Base-by-base conservation (phyloP, 2,113 vertebrate species). In the Plestiodon gilberti region DNA sequence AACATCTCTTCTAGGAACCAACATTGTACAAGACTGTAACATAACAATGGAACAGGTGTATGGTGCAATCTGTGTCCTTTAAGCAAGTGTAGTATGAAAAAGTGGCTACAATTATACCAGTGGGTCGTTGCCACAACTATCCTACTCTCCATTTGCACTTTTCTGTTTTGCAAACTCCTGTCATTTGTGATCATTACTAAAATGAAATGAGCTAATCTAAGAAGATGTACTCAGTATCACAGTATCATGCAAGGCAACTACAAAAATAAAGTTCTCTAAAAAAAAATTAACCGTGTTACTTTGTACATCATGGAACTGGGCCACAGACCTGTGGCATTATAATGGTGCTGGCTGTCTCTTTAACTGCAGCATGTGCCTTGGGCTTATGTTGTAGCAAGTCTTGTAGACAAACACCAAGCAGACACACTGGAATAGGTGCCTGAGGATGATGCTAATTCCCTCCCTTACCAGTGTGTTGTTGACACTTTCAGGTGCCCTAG, bases 211-310 rank as follows among this genome's bases (percentile, higher is more conserved):
- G 77, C 95, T 95, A 95, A 48, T 89, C 95, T 95, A 96, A 92
- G 93, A 96, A 92, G 93, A 92, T 83, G 90, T 91, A 89, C 84
- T 94, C 82, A 78, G 65, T 83, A 91, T 89, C 93, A 94, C 90
- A 92, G 89, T 81, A 88, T 91, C 96, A 95, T 95, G 96, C 96
- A 94, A 95, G 93, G 91, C 93, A 89, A 87, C 93, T 90, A 93
- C 90, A 87, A 92, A 95, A 93, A 90, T 84, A 92, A 91, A 89
- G 74, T 86, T 87, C 81, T 90, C 90, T 93, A 89, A 85, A 71
- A 30, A 89, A 89, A 43, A 52, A 87, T 33, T 28, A 71, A 23
- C 4, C 57, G 57, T 82, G 75, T 78, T 84, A 84, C 55, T 65
- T 82, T 80, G 78, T 35, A 35, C 1, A 3, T 78, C 77, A 75